Conservation (phyloP, 2,888 invertebrate genomes). For the Hydroisotoma schaefferi region DNA sequence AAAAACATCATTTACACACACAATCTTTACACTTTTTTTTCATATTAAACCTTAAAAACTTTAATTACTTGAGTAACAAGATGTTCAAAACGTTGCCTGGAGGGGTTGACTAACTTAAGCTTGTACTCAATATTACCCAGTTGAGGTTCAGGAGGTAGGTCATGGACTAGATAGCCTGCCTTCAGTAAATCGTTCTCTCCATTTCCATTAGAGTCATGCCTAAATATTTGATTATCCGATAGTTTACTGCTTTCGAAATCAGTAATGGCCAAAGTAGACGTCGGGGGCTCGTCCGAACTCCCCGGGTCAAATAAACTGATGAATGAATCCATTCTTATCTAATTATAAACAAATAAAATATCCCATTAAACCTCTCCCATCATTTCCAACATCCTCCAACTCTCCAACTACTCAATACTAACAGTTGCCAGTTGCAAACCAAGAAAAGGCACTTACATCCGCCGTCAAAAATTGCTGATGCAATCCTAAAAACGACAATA, state of each 20-base stretch:
- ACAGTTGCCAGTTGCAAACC: too few species aligned
- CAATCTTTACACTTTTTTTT: background rate
- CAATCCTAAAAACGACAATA: too few species aligned
- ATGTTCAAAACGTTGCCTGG: constrained; percentile 88
- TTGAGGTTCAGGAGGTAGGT: constrained; percentile 84
- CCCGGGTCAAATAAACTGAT: constrained; percentile 73
- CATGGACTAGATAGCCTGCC: constrained; percentile 11
- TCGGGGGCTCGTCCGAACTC: constrained; percentile 54
- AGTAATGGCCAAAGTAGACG: constrained; percentile 3
- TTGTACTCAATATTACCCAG: constrained; percentile 96
- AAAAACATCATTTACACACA: background rate
- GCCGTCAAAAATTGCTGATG: too few species aligned
- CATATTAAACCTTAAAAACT: constrained; percentile 1
- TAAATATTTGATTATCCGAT: background rate
- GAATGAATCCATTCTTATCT: constrained; percentile 78
- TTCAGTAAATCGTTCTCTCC: constrained; percentile 26
- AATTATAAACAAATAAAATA: too few species aligned
- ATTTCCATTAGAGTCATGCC: constrained; percentile 49
- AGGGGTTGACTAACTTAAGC: constrained; percentile 86
- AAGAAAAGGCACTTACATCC: too few species aligned
- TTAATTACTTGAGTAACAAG: constrained; percentile 80
- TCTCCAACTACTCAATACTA: too few species aligned
- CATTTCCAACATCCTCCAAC: too few species aligned
- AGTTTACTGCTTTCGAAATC: background rate
- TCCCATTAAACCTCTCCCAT: too few species aligned